These are phyloP conservation scores for Vipera latastei DNA, from an alignment of 2,797 vertebrate genomes.

Conservation along the genomic window DNA sequence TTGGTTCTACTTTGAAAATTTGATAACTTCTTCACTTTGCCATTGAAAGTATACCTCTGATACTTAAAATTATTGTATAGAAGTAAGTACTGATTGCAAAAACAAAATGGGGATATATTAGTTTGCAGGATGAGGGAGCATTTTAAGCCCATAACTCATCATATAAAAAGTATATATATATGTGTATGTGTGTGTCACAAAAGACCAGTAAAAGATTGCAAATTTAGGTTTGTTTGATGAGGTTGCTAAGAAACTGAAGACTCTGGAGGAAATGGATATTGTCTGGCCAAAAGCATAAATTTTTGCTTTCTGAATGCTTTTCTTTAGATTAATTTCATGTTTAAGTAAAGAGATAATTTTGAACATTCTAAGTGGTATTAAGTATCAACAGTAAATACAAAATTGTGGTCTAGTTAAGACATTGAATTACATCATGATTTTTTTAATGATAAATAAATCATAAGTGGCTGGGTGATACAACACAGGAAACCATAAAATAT, in stretches of 20 bases:
- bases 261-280: constrained; percentile 84
- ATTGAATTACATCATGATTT: not conserved
- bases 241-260: constrained; percentile 86
- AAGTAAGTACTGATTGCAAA: not conserved
- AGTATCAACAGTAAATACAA: not conserved
- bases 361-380: not conserved
- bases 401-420: not conserved
- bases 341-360: not conserved
- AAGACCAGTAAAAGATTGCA: constrained; percentile 63
- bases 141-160: not conserved
- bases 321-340: not conserved
- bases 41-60: not conserved
- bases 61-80: not conserved
- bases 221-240: constrained; percentile 79
- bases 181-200: not conserved
- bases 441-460: not conserved
- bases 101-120: not conserved
- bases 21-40: not conserved
- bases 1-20: not conserved
- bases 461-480: not conserved
- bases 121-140: not conserved
- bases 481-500: not conserved
- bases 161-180: not conserved
- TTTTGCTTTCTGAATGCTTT: constrained; percentile 43
- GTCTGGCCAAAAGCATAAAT: constrained; percentile 65